These are phyloP conservation scores for Cylloceria caligata DNA, from an alignment of 2,888 invertebrate genomes.

Conservation along the genomic window DNA sequence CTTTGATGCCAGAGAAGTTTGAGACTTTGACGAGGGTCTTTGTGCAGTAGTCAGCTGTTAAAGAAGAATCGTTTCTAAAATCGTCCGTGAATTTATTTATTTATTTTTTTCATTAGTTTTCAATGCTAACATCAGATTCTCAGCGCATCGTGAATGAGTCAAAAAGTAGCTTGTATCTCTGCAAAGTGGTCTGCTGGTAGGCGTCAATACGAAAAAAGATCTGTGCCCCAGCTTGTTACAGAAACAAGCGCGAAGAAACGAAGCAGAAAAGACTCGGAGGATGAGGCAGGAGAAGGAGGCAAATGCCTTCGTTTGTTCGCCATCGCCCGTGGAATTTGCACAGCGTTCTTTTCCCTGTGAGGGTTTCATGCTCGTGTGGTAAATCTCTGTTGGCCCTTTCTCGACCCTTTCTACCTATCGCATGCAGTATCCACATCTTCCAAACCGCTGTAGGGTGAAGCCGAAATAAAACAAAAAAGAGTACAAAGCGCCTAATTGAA, in stretches of 20 bases:
- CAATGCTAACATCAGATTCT: not conserved
- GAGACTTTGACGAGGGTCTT: conserved; percentile 19
- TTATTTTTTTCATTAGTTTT: not conserved
- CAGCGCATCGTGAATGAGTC: conserved; percentile 9
- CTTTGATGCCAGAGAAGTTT: not conserved
- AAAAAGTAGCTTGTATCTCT: conserved; percentile 20
- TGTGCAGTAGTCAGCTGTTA: conserved; percentile 1
- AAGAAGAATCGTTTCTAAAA: not conserved
- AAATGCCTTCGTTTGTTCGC: conserved; percentile 69
- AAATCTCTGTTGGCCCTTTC: conserved; percentile 39
- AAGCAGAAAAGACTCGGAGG: conserved; percentile 15
- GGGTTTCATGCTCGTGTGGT: conserved; percentile 49
- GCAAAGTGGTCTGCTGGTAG: conserved; percentile 50
- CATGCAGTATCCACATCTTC: conserved; percentile 43
- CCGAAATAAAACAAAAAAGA: conserved; percentile 47
- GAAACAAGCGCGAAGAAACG: conserved; percentile 24
- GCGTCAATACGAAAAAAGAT: conserved; percentile 58
- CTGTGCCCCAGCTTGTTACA: conserved; percentile 45
- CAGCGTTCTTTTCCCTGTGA: conserved; percentile 48
- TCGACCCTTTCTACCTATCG: conserved; percentile 13
- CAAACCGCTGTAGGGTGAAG: conserved; percentile 46
- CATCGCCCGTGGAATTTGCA: conserved; percentile 65
- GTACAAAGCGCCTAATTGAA: conserved; percentile 34
- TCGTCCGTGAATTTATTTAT: not conserved
- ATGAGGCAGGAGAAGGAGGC: conserved; percentile 31